phyloP scores from a whole-genome alignment of 2,797 vertebrate species.

The Argya squamiceps region DNA sequence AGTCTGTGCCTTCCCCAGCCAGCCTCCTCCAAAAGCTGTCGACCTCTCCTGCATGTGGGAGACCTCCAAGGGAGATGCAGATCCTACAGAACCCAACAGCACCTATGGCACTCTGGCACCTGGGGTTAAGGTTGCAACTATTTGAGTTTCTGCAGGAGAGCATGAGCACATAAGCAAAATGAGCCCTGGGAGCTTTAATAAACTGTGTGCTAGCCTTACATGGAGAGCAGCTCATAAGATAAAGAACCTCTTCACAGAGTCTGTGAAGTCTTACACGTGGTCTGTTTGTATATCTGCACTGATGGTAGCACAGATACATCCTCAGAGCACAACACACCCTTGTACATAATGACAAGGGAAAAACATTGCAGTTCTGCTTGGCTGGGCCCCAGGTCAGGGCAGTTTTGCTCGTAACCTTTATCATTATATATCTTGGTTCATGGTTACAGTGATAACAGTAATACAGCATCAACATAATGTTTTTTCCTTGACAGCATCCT shows the following conservation, averaged over 20 bases:
- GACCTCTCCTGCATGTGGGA: not conserved
- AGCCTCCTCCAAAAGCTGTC: not conserved
- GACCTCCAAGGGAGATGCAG: not conserved
- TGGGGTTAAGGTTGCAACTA: not conserved
- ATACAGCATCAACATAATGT: not conserved
- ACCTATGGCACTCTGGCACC: fast-evolving
- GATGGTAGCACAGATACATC: not conserved
- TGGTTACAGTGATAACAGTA: not conserved
- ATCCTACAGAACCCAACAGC: fast-evolving
- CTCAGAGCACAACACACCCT: not conserved
- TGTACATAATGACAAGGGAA: not conserved
- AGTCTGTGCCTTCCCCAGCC: not conserved
- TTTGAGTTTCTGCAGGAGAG: not conserved
- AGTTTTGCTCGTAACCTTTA: not conserved
- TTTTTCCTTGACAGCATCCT: not conserved
- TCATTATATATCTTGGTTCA: not conserved
- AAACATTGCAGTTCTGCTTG: not conserved
- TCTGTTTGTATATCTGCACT: not conserved
- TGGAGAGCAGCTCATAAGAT: conserved; percentile 41
- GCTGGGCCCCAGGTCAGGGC: not conserved
- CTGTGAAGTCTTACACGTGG: not conserved
- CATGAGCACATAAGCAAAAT: conserved; percentile 4
- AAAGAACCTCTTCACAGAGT: conserved; percentile 1
- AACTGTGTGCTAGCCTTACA: fast-evolving
- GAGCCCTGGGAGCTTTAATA: not conserved